phyloP scores from a whole-genome alignment of 2,888 invertebrate species.

The Crioceris asparagi region DNA sequence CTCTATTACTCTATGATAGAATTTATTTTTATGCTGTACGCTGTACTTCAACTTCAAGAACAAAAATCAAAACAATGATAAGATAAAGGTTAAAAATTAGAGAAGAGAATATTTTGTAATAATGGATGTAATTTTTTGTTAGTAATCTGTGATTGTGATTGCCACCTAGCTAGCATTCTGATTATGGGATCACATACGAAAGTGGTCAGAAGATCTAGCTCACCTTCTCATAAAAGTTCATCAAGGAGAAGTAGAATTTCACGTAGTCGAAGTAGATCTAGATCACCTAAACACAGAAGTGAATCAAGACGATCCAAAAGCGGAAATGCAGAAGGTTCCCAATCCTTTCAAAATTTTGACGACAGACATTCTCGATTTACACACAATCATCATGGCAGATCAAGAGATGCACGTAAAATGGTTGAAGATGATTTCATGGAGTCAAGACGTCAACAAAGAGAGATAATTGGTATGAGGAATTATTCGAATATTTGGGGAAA shows the following conservation, averaged over 20 bases:
- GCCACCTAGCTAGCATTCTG: too few species aligned
- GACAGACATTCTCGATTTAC: slow-evolving; percentile 7
- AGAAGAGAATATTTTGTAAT: too few species aligned
- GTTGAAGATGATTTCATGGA: slow-evolving; percentile 57
- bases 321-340: not conserved
- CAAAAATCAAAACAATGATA: too few species aligned
- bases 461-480: slow-evolving; percentile 61
- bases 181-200: not conserved
- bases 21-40: too few species aligned
- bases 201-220: not conserved
- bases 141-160: too few species aligned
- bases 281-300: not conserved
- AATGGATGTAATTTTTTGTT: too few species aligned
- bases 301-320: not conserved
- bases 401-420: slow-evolving; percentile 12
- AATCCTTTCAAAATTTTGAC: slow-evolving; percentile 6
- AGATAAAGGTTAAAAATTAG: too few species aligned
- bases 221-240: not conserved
- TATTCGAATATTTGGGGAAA: slow-evolving; percentile 63
- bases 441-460: slow-evolving; percentile 59
- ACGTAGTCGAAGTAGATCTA: not conserved
- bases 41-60: too few species aligned
- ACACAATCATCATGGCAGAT: slow-evolving; percentile 10
- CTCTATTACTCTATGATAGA: too few species aligned
- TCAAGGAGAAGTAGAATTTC: not conserved